These are phyloP conservation scores for Holocentrus rufus DNA, from an alignment of 2,797 vertebrate species.

Conservation along the genomic window DNA sequence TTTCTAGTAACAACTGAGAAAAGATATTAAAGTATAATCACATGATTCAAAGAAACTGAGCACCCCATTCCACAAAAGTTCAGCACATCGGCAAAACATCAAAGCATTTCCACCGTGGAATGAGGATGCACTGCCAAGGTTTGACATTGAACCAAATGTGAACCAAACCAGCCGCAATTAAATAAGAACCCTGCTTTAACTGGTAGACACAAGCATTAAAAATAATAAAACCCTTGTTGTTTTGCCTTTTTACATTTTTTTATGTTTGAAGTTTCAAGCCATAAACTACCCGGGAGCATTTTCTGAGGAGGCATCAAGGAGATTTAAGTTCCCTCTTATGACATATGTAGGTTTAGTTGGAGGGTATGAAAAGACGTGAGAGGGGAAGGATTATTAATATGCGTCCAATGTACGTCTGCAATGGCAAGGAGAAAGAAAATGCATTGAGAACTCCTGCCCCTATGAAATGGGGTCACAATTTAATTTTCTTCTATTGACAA, in stretches of 20 bases:
- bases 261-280: background rate
- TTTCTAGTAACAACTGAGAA: background rate
- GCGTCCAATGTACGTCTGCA: constrained; percentile 14
- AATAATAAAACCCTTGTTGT: background rate
- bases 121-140: background rate
- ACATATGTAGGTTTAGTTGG: background rate
- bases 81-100: background rate
- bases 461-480: constrained; percentile 70
- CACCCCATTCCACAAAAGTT: constrained; percentile 14
- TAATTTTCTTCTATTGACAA: constrained; percentile 62
- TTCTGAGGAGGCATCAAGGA: constrained; percentile 15
- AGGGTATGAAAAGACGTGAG: background rate
- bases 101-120: background rate
- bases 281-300: background rate
- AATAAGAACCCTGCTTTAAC: background rate
- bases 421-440: constrained; percentile 21
- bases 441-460: constrained; percentile 31
- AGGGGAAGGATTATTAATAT: constrained; percentile 1
- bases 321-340: background rate
- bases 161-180: constrained; percentile 3
- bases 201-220: background rate
- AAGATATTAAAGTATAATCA: background rate
- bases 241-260: background rate
- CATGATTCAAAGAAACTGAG: background rate
- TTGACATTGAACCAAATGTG: background rate